Base-by-base conservation (phyloP, 2,113 vertebrate genomes). In the Casuarius casuarius region DNA sequence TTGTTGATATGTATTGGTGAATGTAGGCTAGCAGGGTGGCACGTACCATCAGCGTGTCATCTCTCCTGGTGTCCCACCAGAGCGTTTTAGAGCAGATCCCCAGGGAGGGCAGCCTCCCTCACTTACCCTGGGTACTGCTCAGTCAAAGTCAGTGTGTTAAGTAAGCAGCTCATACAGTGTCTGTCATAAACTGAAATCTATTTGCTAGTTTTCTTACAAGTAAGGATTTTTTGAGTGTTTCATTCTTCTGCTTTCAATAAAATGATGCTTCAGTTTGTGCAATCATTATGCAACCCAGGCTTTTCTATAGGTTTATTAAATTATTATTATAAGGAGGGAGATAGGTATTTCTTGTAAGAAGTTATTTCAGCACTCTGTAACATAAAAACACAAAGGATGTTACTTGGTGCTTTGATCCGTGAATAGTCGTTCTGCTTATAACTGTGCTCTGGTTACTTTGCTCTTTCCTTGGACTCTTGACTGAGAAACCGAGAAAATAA, bases 311-410 rank as follows among this genome's bases (percentile, higher is more conserved):
- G 38, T 49, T 15, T 51, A 71, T 95, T 16, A 52, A 87, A 79
- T 95, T 75, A 92, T 95, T 87, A 68, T 95, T 90, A 5, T 13
- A 25, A 58, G 56, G 71, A 85, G 84, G 26, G 58, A 87, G 87
- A 38, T 87, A 92, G 89, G 70, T 95, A 84, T 85, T 94, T 92
- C 59, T 91, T 86, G 18, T 89, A 91, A 80, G 78, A 61, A 42
- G 3, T 75, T 73, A 13, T 9, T 71, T 25, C 26, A 38, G 52
- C 54, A 66, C 54, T 63, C 5, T 67, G 5, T 68, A 58, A 65
- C 10, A 9, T 42, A 42, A 88, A 77, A 91, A 26, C 22, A 52
- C 21, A 0, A 46, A 15, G 3, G 72, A 70, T 89, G 44, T 77
- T 76, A 17, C 23, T 73, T 73, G 38, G 38, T 93, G 67, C 52